A percentile compares a stretch with the other conserved stretches of the same genome.
phyloP scores from a whole-genome alignment of 2,113 vertebrate species.

The Acanthochromis polyacanthus region DNA sequence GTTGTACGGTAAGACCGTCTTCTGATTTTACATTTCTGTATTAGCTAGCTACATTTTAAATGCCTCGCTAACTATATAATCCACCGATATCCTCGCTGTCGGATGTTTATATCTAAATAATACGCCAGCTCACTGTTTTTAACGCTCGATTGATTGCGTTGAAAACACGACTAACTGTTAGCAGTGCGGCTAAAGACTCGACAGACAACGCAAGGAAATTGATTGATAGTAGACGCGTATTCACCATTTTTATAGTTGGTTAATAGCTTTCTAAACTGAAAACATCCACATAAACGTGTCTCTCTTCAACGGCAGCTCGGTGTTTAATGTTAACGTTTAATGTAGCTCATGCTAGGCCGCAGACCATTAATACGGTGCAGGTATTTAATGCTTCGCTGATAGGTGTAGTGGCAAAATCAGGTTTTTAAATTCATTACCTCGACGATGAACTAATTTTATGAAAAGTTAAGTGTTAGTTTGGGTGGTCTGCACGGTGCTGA shows the following conservation, averaged over 20 bases:
- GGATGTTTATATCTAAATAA: not conserved
- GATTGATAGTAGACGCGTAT: rapidly evolving
- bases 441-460: too few relatives aligned
- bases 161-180: constrained; percentile 56
- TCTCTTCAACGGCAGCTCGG: not conserved
- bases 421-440: too few relatives aligned
- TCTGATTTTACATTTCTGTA: not conserved
- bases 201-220: not conserved
- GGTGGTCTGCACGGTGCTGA: too few relatives aligned
- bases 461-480: too few relatives aligned
- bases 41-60: not conserved
- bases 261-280: rapidly evolving
- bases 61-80: rapidly evolving
- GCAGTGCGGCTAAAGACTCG: constrained; percentile 36
- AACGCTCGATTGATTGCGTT: not conserved
- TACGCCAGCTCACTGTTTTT: not conserved
- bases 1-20: constrained; percentile 70
- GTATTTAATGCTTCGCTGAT: not conserved
- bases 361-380: not conserved
- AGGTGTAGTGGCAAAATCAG: not conserved
- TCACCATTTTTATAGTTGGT: rapidly evolving
- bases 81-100: rapidly evolving
- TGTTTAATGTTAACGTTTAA: not conserved
- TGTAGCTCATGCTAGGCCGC: constrained; percentile 46
- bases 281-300: rapidly evolving